Evolutionary conservation across 2,797 vertebrate species (phyloP), one percentile per base, ranked within the genome.

Genomic region (Centroberyx gerrardi): DNA sequence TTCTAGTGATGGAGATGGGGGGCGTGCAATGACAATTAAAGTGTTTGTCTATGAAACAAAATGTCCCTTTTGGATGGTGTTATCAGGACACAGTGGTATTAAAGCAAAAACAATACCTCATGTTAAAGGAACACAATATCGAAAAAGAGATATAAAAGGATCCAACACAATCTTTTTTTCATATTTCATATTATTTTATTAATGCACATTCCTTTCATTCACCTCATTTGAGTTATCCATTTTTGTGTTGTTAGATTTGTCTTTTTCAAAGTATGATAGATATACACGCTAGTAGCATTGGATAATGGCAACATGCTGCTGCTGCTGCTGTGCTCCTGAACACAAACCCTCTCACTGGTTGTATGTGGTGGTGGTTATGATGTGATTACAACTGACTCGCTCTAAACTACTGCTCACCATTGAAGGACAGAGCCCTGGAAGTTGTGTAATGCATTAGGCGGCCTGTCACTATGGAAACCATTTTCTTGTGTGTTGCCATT

Each of bases 291-390:
- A 85, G 62, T 92, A 94, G 93, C 94, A 94, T 91, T 93, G 89
- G 92, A 89, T 95, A 94, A 89, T 83, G 93, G 92, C 93, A 91
- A 94, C 96, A 94, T 96, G 96, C 89, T 87, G 91, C 82, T 82
- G 91, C 82, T 82, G 86, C 86, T 92, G 85, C 87, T 88, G 89
- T 92, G 64, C 85, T 90, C 83, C 86, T 95, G 92, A 94, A 95
- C 87, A 92, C 85, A 89, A 92, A 70, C 79, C 46, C 44, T 77
- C 66, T 74, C 77, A 76, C 67, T 62, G 71, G 40, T 72, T 71
- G 68, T 67, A 58, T 53, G 73, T 82, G 72, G 38, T 81, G 67
- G 71, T 79, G 74, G 55, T 72, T 78, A 73, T 80, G 81, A 82
- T 79, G 81, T 29, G 38, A 80, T 84, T 74, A 78, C 76, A 72